Conservation (phyloP, 92 coral and sea anemone species). For the Palythoa grandiflora region DNA sequence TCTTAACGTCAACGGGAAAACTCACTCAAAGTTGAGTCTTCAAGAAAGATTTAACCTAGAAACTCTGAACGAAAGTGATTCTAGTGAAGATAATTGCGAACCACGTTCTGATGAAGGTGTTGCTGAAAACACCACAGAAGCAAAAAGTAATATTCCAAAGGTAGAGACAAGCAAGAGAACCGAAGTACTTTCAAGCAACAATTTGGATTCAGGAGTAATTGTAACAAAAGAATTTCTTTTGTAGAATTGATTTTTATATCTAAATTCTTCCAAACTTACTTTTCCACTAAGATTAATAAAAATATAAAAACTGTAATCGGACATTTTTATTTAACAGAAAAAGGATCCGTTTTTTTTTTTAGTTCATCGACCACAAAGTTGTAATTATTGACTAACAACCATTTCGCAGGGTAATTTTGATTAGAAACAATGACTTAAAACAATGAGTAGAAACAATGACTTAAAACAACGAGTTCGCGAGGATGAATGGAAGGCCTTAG, state of each 20-base stretch:
- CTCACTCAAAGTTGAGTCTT: not conserved
- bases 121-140: not conserved
- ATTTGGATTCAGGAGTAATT: too few species aligned
- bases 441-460: too few species aligned
- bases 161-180: not conserved
- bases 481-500: too few species aligned
- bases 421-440: too few species aligned
- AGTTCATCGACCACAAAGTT: too few species aligned
- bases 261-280: too few species aligned
- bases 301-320: not conserved
- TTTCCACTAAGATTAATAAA: too few species aligned
- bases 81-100: not conserved
- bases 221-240: not conserved
- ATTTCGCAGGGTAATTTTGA: too few species aligned
- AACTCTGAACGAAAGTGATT: constrained; percentile 1
- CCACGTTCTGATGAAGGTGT: not conserved
- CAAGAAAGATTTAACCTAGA: constrained; percentile 7
- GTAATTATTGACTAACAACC: too few species aligned
- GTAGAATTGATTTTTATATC: not conserved
- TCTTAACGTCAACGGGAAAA: not conserved
- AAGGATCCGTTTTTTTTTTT: too few species aligned
- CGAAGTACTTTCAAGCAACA: not conserved
- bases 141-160: not conserved
- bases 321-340: too few species aligned
- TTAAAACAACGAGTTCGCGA: too few species aligned